Base-by-base conservation (phyloP, 2,113 vertebrate genomes). In the Ailurus styani region DNA sequence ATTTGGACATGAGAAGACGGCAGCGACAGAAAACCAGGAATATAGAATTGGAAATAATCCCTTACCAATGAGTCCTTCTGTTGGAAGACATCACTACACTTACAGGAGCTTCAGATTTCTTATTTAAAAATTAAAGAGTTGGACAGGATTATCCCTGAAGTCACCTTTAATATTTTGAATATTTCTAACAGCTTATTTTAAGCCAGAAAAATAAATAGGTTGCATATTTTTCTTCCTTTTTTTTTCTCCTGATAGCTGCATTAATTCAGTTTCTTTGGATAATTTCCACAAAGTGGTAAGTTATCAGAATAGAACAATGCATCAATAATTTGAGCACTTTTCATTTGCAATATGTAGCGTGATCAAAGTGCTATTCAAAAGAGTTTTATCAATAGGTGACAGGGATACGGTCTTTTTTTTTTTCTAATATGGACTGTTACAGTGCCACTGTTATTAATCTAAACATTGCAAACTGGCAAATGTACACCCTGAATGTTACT, bases 291-390 rank as follows among this genome's bases (percentile, higher is more conserved):
- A 79, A 95, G 37, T 92, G 21, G 25, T 87, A 85, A 77, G 3
- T 82, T 91, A 93, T 81, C 13, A 72, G 34, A 95, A 85, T 55
- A 85, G 37, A 94, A 93, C 40, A 52, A 72, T 75, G 95, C 12
- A 93, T 95, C 54, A 95, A 60, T 25, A 50, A 55, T 91, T 60
- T 94, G 31, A 95, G 10, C 13, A 68, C 34, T 89, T 96, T 86
- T 25, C 14, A 50, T 79, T 81, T 90, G 4, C 6, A 89, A 73
- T 70, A 79, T 95, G 8, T 60, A 75, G 7, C 45, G 31, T 52
- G 75, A 96, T 89, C 8, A 91, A 60, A 64, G 14, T 87, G 11
- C 3, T 57, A 57, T 79, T 73, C 50, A 90, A 94, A 81, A 70
- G 40, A 70, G 40, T 64, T 47, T 93, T 95, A 68, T 87, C 73